Base-by-base conservation (phyloP, 2,888 invertebrate species). In the Allygus modestus region DNA sequence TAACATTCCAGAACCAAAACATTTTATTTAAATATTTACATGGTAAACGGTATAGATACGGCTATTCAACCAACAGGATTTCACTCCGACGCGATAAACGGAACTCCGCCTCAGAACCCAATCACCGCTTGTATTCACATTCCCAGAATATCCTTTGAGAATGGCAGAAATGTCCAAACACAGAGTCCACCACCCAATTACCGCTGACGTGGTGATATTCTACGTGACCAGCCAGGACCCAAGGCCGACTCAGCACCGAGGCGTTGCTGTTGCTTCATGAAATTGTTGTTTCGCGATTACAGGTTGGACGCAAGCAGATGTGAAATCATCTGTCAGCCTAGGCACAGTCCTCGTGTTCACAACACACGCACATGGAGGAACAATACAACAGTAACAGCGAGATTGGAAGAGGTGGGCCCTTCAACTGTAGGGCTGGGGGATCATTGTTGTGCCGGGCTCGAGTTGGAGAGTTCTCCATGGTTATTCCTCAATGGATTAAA, bases 321-420 rank as follows among this genome's bases (percentile, higher is more conserved):
- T 73, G 41, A 41, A 73, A 73, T 73, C 73, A 73, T 73, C 73
- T 73, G 73, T 73, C 73, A 73, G 73, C 41, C 37, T 41, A 23
- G 73, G 23, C 73, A 0, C 73, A 73, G 41, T 73, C 41, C 23
- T 37, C 65, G 28, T 17, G 31, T 15, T 1, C 4, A 1, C 37
- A 15, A 4, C 4, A 73, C 73, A 41, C 41, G 33, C 73, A 37
- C 73, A 41, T 31, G 65, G 15, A 69, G 17, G 17, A 69, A 69
- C 73, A 73, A 69, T 33, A 37, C 69, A 69, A 54, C 61, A 28
- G 20, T 69, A 9, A 31, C 69, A 15, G 2, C 41, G 5, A 23
- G 28, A 17, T 5, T 11, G n/a, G 37, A 20, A 4, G 37, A 41
- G 23, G 41, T 11, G 1, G n/a, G 31, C 33, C 9, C 17, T 15